Percentiles rank a stretch among this genome's conserved stretches.
These are phyloP conservation scores for Microctonus brassicae DNA, from an alignment of 2,888 invertebrate genomes.

Conservation along the genomic window DNA sequence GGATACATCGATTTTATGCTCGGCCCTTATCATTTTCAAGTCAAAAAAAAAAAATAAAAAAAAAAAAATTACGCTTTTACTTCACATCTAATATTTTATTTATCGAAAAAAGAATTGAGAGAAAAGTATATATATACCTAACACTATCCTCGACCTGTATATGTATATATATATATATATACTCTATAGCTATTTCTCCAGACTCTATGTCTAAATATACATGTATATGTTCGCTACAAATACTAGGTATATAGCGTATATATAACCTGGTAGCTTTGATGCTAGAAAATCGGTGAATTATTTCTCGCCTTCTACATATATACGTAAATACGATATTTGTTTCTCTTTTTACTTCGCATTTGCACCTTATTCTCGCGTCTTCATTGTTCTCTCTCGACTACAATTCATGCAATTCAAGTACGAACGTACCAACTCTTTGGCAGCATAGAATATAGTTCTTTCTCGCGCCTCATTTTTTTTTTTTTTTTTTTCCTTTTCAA, in stretches of 20 bases:
- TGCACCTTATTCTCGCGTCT: slow-evolving; percentile 21
- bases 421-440: slow-evolving; percentile 30
- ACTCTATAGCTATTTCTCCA: neutral
- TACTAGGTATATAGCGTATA: neutral
- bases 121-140: neutral
- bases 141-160: slow-evolving; percentile 12
- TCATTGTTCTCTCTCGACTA: slow-evolving; percentile 36
- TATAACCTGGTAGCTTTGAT: neutral
- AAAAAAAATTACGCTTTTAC: slow-evolving; percentile 20
- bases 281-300: slow-evolving; percentile 33
- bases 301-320: slow-evolving; percentile 16
- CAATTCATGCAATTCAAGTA: slow-evolving; percentile 40
- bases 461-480: slow-evolving; percentile 24
- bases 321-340: slow-evolving; percentile 4
- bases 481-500: slow-evolving; percentile 12
- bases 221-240: neutral
- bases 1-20: neutral
- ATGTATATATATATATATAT: no score
- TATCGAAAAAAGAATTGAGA: slow-evolving; percentile 20
- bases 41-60: no score
- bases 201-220: neutral
- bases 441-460: slow-evolving; percentile 23
- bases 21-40: slow-evolving; percentile 1
- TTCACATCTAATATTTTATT: slow-evolving; percentile 30
- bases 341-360: slow-evolving; percentile 35